Percentiles rank a stretch among this genome's conserved stretches.
phyloP scores from a whole-genome alignment of 2,888 invertebrate species.

The Brachyptera risi region DNA sequence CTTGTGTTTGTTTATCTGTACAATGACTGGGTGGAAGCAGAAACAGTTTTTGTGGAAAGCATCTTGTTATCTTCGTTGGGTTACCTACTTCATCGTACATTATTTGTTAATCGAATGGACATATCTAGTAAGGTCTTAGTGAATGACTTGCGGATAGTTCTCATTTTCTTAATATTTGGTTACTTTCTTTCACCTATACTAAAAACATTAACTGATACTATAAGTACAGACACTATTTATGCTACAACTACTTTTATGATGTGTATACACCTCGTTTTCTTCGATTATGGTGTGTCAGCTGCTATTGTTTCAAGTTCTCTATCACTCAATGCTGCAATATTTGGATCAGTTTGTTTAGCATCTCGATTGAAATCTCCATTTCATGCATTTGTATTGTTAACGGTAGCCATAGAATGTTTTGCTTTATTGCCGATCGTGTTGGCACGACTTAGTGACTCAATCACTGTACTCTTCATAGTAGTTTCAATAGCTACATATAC shows the following conservation, averaged over 20 bases:
- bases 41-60: constrained; percentile 57
- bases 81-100: constrained; percentile 54
- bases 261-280: constrained; percentile 82
- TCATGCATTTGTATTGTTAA: constrained; percentile 86
- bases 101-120: constrained; percentile 15
- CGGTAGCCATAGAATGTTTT: constrained; percentile 83
- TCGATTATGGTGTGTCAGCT: constrained; percentile 84
- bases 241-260: constrained; percentile 87
- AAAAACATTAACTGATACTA: constrained; percentile 91
- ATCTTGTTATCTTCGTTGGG: constrained; percentile 55
- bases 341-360: constrained; percentile 91
- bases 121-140: constrained; percentile 35
- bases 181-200: constrained; percentile 87
- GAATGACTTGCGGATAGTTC: constrained; percentile 70
- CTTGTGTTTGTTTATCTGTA: constrained; percentile 69
- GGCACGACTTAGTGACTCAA: constrained; percentile 55
- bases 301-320: constrained; percentile 87
- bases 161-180: constrained; percentile 81
- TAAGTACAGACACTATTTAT: constrained; percentile 96
- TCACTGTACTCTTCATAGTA: constrained; percentile 52
- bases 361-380: constrained; percentile 82
- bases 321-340: constrained; percentile 91
- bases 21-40: constrained; percentile 61
- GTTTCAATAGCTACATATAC: constrained; percentile 48
- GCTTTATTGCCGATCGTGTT: constrained; percentile 82